Conservation (phyloP, 2,113 vertebrate genomes). For the Narcine bancroftii region DNA sequence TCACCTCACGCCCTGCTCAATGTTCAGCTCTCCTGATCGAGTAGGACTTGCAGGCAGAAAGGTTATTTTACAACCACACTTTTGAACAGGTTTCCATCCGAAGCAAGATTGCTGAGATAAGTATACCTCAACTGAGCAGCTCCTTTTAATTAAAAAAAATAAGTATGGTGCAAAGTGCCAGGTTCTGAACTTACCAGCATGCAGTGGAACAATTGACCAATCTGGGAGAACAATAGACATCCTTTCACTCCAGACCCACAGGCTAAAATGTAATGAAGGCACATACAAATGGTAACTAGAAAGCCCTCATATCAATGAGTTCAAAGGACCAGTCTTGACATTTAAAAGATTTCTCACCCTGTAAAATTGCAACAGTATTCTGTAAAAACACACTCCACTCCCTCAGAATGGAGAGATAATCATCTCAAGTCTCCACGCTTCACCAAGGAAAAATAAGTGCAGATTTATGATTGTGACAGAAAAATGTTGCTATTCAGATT, state of each 20-base stretch:
- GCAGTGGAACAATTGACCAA: background rate
- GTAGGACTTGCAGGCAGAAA: background rate
- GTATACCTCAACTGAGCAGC: no score
- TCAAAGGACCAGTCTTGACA: background rate
- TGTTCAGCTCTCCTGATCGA: background rate
- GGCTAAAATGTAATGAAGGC: background rate
- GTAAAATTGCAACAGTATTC: background rate
- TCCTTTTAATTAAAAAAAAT: background rate
- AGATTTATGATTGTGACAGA: constrained; percentile 27
- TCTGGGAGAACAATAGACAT: background rate
- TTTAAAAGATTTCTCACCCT: background rate
- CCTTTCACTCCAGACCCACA: background rate
- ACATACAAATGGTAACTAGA: background rate
- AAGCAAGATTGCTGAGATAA: background rate
- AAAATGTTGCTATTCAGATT: constrained; percentile 29
- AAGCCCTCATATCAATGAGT: background rate
- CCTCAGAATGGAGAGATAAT: constrained; percentile 27
- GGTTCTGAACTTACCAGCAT: no score
- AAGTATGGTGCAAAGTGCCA: background rate
- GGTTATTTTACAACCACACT: background rate
- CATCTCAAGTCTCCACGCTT: constrained; percentile 34
- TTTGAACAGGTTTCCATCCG: background rate
- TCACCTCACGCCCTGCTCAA: background rate
- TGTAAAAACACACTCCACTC: constrained; percentile 4
- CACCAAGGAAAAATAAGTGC: constrained; percentile 24